Conservation (phyloP, 64 coral and sea anemone species). For the Porites lutea region DNA sequence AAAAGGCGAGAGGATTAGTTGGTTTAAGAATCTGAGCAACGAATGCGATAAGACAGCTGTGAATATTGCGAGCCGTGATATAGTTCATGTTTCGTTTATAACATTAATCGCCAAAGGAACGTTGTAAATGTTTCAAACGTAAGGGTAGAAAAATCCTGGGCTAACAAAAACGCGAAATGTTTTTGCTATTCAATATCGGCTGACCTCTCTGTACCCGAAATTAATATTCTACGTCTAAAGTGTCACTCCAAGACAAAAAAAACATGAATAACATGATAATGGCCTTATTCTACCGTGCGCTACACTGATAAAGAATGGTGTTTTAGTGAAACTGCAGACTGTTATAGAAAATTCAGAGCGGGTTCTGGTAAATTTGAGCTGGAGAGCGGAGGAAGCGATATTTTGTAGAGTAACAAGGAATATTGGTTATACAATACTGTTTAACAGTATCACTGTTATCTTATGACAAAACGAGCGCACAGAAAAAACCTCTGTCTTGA, state of each 20-base stretch:
- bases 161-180: not conserved
- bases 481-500: too few species aligned
- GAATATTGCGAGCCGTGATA: too few species aligned
- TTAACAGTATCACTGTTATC: not conserved
- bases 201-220: not conserved
- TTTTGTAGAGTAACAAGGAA: not conserved
- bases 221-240: not conserved
- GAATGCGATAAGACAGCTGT: too few species aligned
- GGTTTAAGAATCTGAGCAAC: too few species aligned
- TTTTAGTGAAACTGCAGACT: not conserved
- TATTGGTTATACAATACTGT: too few species aligned
- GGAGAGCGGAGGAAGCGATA: not conserved
- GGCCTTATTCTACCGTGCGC: too few species aligned
- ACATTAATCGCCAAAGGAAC: not conserved
- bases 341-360: slow-evolving; percentile 1
- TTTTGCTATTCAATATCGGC: not conserved
- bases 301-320: too few species aligned
- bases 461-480: not conserved
- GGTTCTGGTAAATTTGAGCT: too few species aligned
- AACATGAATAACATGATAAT: not conserved
- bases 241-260: not conserved
- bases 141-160: not conserved
- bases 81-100: too few species aligned
- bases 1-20: too few species aligned
- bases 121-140: not conserved